Evolutionary conservation across 1,140 invertebrate species (phyloP).

Genomic region (Megalonaias nervosa): DNA sequence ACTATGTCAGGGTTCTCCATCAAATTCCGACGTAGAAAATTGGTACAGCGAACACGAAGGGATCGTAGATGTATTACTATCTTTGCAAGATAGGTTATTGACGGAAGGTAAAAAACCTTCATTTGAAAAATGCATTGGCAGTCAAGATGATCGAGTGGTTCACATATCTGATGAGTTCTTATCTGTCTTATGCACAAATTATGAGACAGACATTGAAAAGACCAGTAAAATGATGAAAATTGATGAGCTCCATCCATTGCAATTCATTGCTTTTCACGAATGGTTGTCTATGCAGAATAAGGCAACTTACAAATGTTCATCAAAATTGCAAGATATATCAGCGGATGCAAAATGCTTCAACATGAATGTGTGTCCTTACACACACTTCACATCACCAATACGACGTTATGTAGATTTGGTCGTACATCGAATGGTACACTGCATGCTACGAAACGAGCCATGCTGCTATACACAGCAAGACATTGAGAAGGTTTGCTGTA

Average conservation of each 20-base stretch:
- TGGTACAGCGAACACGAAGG: slow-evolving; percentile 30
- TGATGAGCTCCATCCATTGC: slow-evolving; percentile 91
- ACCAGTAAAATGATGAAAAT: slow-evolving; percentile 77
- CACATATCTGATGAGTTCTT: slow-evolving; percentile 21
- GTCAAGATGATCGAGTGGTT: slow-evolving; percentile 5
- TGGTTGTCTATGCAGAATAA: slow-evolving; percentile 36
- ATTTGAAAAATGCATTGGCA: neutral
- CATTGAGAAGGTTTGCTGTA: slow-evolving; percentile 31
- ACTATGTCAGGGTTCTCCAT: slow-evolving; percentile 34
- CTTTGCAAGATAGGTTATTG: slow-evolving; percentile 24
- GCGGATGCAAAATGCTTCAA: slow-evolving; percentile 32
- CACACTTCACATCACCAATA: slow-evolving; percentile 71
- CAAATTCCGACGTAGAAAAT: slow-evolving; percentile 24
- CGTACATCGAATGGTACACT: slow-evolving; percentile 51
- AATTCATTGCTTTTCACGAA: slow-evolving; percentile 85
- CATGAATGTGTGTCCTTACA: slow-evolving; percentile 50
- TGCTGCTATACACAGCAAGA: slow-evolving; percentile 35
- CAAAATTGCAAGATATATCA: neutral
- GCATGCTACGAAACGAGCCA: slow-evolving; percentile 27
- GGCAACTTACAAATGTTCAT: slow-evolving; percentile 14
- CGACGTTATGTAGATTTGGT: slow-evolving; percentile 69
- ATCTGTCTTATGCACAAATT: slow-evolving; percentile 80
- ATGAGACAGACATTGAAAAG: slow-evolving; percentile 85
- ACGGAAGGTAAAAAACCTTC: neutral
- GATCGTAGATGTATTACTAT: slow-evolving; percentile 27